Evolutionary conservation across 2,113 vertebrate species (phyloP).

Genomic region (Todiramphus saurophagus): DNA sequence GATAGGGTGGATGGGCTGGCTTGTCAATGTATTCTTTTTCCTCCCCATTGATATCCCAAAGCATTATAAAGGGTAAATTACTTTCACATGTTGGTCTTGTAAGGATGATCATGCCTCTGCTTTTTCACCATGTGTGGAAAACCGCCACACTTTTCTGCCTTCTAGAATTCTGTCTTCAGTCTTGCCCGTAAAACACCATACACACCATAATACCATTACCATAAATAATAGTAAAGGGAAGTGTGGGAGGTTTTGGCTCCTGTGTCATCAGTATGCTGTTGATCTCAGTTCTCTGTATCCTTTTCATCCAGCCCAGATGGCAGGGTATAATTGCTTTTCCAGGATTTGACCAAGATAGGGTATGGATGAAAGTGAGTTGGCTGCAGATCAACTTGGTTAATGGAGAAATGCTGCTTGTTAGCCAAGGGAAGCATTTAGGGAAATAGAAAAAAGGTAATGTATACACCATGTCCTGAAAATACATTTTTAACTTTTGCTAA

Average conservation of each 20-base stretch:
- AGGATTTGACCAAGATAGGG: constrained; percentile 63
- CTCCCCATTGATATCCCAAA: background rate
- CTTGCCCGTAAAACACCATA: constrained; percentile 36
- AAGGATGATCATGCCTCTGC: constrained; percentile 11
- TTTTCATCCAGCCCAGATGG: constrained; percentile 65
- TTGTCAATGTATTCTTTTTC: background rate
- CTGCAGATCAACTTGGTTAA: constrained; percentile 58
- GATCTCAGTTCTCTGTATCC: constrained; percentile 49
- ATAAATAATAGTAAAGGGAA: constrained; percentile 65
- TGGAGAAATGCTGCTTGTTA: constrained; percentile 53
- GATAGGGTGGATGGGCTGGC: background rate
- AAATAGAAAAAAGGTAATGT: constrained; percentile 50
- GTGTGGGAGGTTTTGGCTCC: constrained; percentile 64
- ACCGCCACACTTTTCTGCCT: background rate
- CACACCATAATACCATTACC: constrained; percentile 42
- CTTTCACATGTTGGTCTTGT: constrained; percentile 34
- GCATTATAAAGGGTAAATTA: constrained; percentile 11
- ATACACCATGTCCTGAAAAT: constrained; percentile 38
- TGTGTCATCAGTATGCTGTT: constrained; percentile 56
- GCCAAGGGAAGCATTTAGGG: constrained; percentile 56
- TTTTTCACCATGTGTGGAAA: constrained; percentile 45
- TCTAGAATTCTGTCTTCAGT: constrained; percentile 31
- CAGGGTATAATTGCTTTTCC: constrained; percentile 61
- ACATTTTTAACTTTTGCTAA: constrained; percentile 35
- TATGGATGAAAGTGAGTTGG: constrained; percentile 57